Evolutionary conservation across 2,888 invertebrate species (phyloP).

Genomic region (Pheosia gnoma): DNA sequence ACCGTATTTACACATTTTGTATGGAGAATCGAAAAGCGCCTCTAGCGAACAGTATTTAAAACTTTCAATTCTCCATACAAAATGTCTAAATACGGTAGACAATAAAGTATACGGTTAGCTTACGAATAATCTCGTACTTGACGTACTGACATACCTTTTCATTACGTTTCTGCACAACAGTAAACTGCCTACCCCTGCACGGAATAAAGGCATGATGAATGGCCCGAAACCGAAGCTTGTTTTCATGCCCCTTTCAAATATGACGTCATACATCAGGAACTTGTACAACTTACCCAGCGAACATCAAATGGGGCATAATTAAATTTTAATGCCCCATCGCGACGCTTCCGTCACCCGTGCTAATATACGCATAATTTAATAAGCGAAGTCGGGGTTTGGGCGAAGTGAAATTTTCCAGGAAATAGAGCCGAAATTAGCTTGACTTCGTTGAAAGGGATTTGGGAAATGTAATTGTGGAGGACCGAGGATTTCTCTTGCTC

Average conservation of each 20-base stretch:
- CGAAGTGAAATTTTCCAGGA: neutral
- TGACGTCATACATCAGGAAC: conserved; percentile 3
- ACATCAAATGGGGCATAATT: conserved; percentile 27
- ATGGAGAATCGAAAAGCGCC: too few relatives aligned
- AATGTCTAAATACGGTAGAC: too few relatives aligned
- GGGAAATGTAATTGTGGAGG: neutral
- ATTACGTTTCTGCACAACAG: too few relatives aligned
- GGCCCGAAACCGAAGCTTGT: neutral
- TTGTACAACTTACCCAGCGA: conserved; percentile 9
- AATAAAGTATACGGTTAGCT: too few relatives aligned
- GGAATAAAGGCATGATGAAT: neutral
- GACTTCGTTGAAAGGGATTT: neutral
- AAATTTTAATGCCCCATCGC: conserved; percentile 26
- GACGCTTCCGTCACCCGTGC: neutral
- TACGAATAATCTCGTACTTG: too few relatives aligned
- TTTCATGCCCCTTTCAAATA: neutral
- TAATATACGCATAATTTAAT: conserved; percentile 1
- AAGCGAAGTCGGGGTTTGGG: neutral
- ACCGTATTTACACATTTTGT: too few relatives aligned
- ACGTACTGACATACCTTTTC: too few relatives aligned
- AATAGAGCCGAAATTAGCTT: conserved; percentile 1
- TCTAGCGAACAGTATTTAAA: too few relatives aligned
- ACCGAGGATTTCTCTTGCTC: neutral
- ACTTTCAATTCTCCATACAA: too few relatives aligned
- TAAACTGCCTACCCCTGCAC: neutral